These are phyloP conservation scores for Cephus cinctus DNA, from an alignment of 1,140 invertebrate species.

Conservation along the genomic window DNA sequence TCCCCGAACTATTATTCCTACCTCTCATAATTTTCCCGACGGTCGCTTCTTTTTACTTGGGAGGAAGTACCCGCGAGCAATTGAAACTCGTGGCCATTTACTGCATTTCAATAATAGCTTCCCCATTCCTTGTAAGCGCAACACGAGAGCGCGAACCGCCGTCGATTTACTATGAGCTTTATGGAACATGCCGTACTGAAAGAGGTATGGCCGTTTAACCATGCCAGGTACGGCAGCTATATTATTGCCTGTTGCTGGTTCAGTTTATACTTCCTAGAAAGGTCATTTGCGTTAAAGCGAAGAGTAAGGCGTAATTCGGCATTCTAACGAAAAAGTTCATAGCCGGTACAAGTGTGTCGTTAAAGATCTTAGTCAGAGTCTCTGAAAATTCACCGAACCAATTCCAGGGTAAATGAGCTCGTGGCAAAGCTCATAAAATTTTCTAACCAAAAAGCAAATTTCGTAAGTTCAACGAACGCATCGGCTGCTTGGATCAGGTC, in stretches of 20 bases:
- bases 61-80: slow-evolving; percentile 32
- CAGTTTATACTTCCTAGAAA: too few species aligned
- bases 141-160: slow-evolving; percentile 22
- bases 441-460: too few species aligned
- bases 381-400: too few species aligned
- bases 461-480: too few species aligned
- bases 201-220: slow-evolving; percentile 32
- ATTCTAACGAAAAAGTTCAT: too few species aligned
- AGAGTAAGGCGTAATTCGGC: too few species aligned
- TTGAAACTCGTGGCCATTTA: slow-evolving; percentile 37
- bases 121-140: slow-evolving; percentile 24
- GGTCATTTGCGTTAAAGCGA: too few species aligned
- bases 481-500: too few species aligned
- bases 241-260: slow-evolving; percentile 23
- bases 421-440: too few species aligned
- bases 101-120: slow-evolving; percentile 38
- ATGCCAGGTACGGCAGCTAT: slow-evolving; percentile 26
- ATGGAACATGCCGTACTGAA: slow-evolving; percentile 23
- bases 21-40: slow-evolving; percentile 29
- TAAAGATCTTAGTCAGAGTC: too few species aligned
- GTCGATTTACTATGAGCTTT: slow-evolving; percentile 34
- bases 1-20: slow-evolving; percentile 33
- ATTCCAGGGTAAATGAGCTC: too few species aligned
- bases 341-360: too few species aligned
- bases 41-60: slow-evolving; percentile 25